Base-by-base conservation (phyloP, 1,140 invertebrate genomes). In the Dinothrombium tinctorium region DNA sequence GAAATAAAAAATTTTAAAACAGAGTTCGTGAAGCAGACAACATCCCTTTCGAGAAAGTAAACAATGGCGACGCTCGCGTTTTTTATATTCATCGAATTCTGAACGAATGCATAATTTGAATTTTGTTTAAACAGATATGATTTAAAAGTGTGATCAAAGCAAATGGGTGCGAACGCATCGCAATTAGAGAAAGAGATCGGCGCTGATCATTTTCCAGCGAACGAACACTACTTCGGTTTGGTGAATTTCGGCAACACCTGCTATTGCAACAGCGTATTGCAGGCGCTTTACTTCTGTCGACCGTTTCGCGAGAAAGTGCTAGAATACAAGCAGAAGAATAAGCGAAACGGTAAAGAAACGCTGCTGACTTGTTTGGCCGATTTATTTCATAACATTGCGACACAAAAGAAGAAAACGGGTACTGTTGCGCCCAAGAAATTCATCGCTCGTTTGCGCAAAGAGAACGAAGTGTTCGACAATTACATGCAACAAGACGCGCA, bases 401-500 rank as follows among this genome's bases (percentile, higher is more conserved):
- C 86, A 4, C 92, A 98, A 55, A 99, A 99, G 67, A 94, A 94
- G 59, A 94, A 95, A 71, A 89, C 95, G 45, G 94, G 94, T 29
- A 94, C 87, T 29, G 90, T 98, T 57, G 89, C 92, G 37, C 94
- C 94, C 48, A 99, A 99, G 63, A 94, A 98, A 59, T 99, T 99
- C 62, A 96, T 99, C 53, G 84, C 89, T 49, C 70, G 89, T 52
- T 60, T 99, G 52, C 71, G 90, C 52, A 96, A 98, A 69, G 92
- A 99, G 65, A 98, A 98, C 73, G 84, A 94, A 63, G 74, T 90
- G 54, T 98, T 99, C 69, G 90, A 98, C 62, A 98, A 99, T 61
- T 96, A 94, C 56, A 87, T 95, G 77, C 90, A 99, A 60, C 92
- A 99, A 67, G 92, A 99, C 75, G 92, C 92, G 33, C 92, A 99